Conservation (phyloP, 1,140 invertebrate species). For the Dreissena rostriformis region DNA sequence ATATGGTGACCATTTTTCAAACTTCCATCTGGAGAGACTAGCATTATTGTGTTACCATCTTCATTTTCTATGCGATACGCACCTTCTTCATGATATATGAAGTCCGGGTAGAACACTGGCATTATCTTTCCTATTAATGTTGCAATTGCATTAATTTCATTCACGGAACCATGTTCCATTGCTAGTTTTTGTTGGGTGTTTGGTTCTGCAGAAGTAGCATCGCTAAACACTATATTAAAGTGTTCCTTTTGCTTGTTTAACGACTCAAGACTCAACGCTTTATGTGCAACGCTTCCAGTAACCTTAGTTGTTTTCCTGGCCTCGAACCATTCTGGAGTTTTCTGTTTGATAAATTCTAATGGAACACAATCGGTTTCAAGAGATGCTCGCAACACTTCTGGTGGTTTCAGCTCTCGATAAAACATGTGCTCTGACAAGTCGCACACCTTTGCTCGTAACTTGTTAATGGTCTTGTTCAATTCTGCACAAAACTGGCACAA, state of each 20-base stretch:
- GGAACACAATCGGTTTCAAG: not conserved
- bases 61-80: slow-evolving; percentile 7
- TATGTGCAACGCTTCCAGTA: not conserved
- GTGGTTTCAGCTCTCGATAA: not conserved
- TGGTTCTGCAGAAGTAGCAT: not conserved
- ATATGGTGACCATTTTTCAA: not conserved
- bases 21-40: slow-evolving; percentile 30
- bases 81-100: slow-evolving; percentile 32
- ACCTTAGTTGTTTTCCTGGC: not conserved
- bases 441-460: not conserved
- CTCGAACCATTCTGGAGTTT: not conserved
- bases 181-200: not conserved
- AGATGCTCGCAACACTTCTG: not conserved
- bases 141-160: slow-evolving; percentile 14
- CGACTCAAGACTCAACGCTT: not conserved
- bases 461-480: not conserved
- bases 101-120: slow-evolving; percentile 8
- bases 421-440: not conserved
- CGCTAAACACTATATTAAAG: not conserved
- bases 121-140: slow-evolving; percentile 9
- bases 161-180: slow-evolving; percentile 22
- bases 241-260: not conserved
- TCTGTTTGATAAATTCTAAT: not conserved
- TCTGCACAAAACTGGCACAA: not conserved
- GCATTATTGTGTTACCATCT: not conserved